Conservation (phyloP, 2,113 vertebrate species). For the Leptosomus discolor region DNA sequence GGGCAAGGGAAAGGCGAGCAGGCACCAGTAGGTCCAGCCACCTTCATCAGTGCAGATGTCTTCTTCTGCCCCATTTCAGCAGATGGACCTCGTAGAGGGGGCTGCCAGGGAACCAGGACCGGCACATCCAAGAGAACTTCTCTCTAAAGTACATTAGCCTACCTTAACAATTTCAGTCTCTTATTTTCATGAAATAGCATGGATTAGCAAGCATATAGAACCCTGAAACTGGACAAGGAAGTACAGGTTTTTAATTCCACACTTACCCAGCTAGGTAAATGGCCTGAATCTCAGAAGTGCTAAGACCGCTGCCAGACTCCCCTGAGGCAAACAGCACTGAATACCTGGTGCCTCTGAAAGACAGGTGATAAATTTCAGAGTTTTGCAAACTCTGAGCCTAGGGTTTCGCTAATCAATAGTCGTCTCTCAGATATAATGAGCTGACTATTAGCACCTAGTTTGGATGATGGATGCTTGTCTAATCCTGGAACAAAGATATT, state of each 20-base stretch:
- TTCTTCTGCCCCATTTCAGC: not conserved
- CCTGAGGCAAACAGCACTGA: not conserved
- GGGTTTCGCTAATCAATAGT: not conserved
- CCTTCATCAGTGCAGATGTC: not conserved
- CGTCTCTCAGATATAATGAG: not conserved
- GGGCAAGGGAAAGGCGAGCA: not conserved
- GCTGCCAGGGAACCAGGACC: not conserved
- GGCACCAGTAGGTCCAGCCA: not conserved
- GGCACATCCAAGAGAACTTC: not conserved
- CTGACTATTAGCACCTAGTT: not conserved
- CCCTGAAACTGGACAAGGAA: not conserved
- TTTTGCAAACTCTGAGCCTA: not conserved
- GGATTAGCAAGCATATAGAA: not conserved
- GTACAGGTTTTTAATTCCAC: not conserved
- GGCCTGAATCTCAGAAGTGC: not conserved
- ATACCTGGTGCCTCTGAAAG: not conserved
- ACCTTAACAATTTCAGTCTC: not conserved
- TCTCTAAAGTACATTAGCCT: not conserved
- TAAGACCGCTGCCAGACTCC: not conserved
- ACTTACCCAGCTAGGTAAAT: not conserved
- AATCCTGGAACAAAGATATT: not conserved
- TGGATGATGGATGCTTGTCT: not conserved
- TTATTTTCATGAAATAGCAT: not conserved
- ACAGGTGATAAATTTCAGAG: not conserved
- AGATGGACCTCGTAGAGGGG: fast-evolving